These are phyloP conservation scores for Atlantisia rogersi DNA, from an alignment of 2,113 vertebrate species.

Conservation along the genomic window DNA sequence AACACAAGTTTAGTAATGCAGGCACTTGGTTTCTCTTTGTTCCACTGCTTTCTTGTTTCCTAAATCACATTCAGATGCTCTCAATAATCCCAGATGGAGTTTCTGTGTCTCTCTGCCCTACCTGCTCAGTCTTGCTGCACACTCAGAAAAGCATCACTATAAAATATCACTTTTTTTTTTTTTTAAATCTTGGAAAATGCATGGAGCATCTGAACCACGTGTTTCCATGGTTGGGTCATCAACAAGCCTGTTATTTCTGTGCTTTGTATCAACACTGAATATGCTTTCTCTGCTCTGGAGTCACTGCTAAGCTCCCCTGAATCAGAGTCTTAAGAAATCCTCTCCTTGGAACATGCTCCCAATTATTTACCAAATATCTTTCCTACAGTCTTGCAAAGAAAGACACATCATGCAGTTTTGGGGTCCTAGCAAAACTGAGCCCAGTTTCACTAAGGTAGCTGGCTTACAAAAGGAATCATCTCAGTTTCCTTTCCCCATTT, in stretches of 20 bases:
- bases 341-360: background rate
- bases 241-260: background rate
- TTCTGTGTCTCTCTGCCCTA: background rate
- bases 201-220: background rate
- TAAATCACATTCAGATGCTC: background rate
- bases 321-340: background rate
- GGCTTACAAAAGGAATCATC: background rate
- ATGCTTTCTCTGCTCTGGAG: background rate
- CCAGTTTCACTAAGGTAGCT: background rate
- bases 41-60: background rate
- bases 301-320: background rate
- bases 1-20: background rate
- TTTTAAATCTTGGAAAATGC: background rate
- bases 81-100: background rate
- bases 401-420: background rate
- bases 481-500: background rate
- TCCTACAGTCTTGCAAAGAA: background rate
- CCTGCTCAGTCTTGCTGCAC: background rate
- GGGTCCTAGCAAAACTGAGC: background rate
- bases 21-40: background rate
- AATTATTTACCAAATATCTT: background rate
- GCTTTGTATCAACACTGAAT: background rate
- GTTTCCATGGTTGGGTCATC: fast-evolving
- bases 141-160: background rate
- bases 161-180: background rate